phyloP scores from a whole-genome alignment of 92 coral and sea anemone species.

The Epizoanthus illoricatus region DNA sequence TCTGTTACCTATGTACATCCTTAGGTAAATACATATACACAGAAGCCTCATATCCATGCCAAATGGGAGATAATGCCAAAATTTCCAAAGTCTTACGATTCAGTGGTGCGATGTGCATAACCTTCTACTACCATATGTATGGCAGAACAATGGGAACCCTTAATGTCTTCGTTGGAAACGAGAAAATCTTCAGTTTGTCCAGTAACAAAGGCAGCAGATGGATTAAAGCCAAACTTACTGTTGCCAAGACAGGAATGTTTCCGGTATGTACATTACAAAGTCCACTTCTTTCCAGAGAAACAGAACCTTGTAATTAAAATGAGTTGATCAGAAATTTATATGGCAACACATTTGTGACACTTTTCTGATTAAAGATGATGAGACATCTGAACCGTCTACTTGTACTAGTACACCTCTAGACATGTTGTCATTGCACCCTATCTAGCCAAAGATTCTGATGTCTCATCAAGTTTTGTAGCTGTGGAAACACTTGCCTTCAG shows the following conservation, averaged over 20 bases:
- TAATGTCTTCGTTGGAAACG: conserved; percentile 26
- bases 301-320: neutral
- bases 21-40: conserved; percentile 29
- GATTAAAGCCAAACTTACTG: conserved; percentile 5
- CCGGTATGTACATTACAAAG: conserved; percentile 4
- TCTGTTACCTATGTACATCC: neutral
- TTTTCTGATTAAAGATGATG: no score
- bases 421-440: no score
- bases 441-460: no score
- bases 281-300: neutral
- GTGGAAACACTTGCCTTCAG: no score
- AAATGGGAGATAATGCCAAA: conserved; percentile 1
- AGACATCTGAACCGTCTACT: no score
- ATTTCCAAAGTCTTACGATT: neutral
- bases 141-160: conserved; percentile 39
- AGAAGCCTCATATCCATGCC: conserved; percentile 30
- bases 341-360: no score
- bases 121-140: conserved; percentile 46
- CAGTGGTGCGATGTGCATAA: conserved; percentile 24
- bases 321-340: no score
- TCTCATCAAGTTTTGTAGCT: no score
- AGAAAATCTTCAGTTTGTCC: conserved; percentile 19
- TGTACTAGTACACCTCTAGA: no score
- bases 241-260: conserved; percentile 6
- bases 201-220: conserved; percentile 46